Conservation (phyloP, 2,888 invertebrate species). For the Scaptomyza flava region DNA sequence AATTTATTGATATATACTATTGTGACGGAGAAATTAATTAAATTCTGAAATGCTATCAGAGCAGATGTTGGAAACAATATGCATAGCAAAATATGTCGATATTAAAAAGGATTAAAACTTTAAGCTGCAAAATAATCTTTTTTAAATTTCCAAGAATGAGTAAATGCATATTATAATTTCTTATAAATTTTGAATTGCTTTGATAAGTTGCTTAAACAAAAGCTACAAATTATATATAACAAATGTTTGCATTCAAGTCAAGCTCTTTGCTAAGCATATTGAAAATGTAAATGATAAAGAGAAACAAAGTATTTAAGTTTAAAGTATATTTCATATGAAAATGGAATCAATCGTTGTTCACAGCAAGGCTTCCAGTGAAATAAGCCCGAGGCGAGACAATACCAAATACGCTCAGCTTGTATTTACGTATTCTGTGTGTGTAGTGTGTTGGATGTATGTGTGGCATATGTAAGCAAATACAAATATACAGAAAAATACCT, state of each 20-base stretch:
- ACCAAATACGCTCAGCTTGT: slow-evolving; percentile 51
- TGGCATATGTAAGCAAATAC: slow-evolving; percentile 65
- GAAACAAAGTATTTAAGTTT: slow-evolving; percentile 1
- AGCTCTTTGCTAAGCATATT: slow-evolving; percentile 15
- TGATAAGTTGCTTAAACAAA: slow-evolving; percentile 30
- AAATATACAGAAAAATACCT: slow-evolving; percentile 54
- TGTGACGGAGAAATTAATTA: neutral
- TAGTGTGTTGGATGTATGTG: slow-evolving; percentile 19
- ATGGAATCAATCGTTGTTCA: slow-evolving; percentile 57
- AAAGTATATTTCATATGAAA: slow-evolving; percentile 32
- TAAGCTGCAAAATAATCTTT: neutral
- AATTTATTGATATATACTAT: neutral
- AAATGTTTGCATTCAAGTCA: slow-evolving; percentile 9
- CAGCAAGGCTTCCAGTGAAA: slow-evolving; percentile 43
- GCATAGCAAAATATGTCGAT: neutral
- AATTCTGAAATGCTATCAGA: neutral
- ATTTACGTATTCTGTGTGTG: slow-evolving; percentile 26
- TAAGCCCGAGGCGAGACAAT: slow-evolving; percentile 49
- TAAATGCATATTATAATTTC: neutral
- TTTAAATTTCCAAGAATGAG: neutral
- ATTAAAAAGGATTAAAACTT: neutral
- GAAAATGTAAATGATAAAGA: slow-evolving; percentile 6
- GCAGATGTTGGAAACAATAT: neutral
- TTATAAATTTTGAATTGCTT: neutral
- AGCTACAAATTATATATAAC: neutral